phyloP scores from a whole-genome alignment of 2,113 vertebrate species.

The Meleagris gallopavo region DNA sequence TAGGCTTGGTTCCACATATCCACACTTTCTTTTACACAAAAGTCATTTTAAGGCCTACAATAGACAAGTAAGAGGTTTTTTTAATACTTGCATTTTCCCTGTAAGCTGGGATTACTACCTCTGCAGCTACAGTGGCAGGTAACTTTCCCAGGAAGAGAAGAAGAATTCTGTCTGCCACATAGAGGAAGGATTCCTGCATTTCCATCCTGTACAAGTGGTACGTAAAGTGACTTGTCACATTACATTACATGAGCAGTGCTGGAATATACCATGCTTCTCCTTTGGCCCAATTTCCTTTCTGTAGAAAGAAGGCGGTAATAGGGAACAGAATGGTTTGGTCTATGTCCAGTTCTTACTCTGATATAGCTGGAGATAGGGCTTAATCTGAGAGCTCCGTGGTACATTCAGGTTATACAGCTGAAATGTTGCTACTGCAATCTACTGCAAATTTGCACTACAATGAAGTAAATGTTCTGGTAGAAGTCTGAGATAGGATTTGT shows the following conservation, averaged over 20 bases:
- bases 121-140: neutral
- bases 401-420: neutral
- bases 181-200: constrained; percentile 17
- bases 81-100: constrained; percentile 34
- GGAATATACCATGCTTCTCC: neutral
- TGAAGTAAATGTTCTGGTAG: neutral
- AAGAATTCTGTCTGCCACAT: neutral
- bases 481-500: neutral
- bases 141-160: neutral
- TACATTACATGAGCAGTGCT: neutral
- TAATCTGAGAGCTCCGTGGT: neutral
- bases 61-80: constrained; percentile 35
- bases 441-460: neutral
- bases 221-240: neutral
- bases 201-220: neutral
- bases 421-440: neutral
- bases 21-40: constrained; percentile 41
- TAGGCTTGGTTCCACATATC: constrained; percentile 7
- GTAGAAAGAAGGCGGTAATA: neutral
- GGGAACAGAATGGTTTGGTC: neutral
- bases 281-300: neutral
- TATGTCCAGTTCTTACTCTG: neutral
- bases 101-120: neutral
- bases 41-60: constrained; percentile 48
- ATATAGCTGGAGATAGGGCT: neutral